These are phyloP conservation scores for Valencia hispanica DNA, from an alignment of 2,797 vertebrate genomes.

Conservation along the genomic window DNA sequence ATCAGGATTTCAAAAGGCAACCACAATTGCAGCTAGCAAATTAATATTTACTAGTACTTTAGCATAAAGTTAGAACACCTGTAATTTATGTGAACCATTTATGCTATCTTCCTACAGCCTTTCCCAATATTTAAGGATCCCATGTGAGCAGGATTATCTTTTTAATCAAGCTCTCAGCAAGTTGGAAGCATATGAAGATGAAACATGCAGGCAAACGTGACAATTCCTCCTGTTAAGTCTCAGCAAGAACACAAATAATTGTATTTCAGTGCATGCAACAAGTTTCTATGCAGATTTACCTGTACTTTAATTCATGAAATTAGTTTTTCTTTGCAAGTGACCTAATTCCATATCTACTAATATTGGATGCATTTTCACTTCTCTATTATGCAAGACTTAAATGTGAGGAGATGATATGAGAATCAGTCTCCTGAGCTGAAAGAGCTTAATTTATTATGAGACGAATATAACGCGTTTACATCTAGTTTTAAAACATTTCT, in stretches of 20 bases:
- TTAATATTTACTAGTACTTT: neutral
- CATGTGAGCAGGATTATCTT: neutral
- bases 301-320: neutral
- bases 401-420: neutral
- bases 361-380: neutral
- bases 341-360: neutral
- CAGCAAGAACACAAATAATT: neutral
- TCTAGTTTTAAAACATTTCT: neutral
- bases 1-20: neutral
- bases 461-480: neutral
- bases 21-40: neutral
- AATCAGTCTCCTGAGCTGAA: neutral
- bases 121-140: neutral
- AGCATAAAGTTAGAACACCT: neutral
- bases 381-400: neutral
- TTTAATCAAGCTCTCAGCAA: neutral
- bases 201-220: neutral
- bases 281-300: neutral
- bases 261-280: neutral
- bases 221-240: neutral
- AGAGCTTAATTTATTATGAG: conserved; percentile 17
- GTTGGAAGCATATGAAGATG: neutral
- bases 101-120: neutral
- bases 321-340: conserved; percentile 1
- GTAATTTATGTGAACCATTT: neutral